Conservation (phyloP, 2,113 vertebrate genomes). For the Galeopterus variegatus region DNA sequence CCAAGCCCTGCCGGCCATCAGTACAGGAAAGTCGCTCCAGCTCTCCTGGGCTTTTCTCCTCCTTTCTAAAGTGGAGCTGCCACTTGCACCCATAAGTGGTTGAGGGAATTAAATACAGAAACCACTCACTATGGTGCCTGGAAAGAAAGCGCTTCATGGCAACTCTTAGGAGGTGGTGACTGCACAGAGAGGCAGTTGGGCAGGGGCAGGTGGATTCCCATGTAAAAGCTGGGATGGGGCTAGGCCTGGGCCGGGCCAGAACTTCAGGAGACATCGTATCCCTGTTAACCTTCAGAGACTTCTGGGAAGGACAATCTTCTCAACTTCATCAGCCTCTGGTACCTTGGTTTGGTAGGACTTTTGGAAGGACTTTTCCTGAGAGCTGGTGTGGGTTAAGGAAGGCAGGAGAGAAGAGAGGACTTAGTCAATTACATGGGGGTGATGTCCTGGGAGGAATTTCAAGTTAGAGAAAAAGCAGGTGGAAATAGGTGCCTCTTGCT, state of each 20-base stretch:
- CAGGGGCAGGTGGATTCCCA: background rate
- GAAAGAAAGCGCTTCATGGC: background rate
- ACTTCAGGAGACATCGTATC: background rate
- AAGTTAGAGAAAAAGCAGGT: background rate
- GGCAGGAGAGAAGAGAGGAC: background rate
- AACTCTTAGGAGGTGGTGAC: background rate
- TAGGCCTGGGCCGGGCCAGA: background rate
- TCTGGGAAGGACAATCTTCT: background rate
- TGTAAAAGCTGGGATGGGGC: background rate
- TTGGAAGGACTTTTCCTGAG: background rate
- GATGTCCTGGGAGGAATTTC: background rate
- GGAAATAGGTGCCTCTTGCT: background rate
- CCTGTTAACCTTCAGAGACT: background rate
- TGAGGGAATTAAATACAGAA: background rate
- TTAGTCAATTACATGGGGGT: accelerated
- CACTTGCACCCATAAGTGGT: background rate
- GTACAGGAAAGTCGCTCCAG: background rate
- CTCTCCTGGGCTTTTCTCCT: background rate
- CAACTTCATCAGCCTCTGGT: background rate
- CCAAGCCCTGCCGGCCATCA: background rate
- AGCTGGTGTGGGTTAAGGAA: background rate
- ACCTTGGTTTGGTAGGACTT: background rate
- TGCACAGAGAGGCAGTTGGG: background rate
- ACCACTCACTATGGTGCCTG: background rate
- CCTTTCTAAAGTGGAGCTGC: background rate